A percentile compares a stretch with the other conserved stretches of the same genome.
Conservation (phyloP, 1,140 invertebrate species). For the Drosophila tropicalis region DNA sequence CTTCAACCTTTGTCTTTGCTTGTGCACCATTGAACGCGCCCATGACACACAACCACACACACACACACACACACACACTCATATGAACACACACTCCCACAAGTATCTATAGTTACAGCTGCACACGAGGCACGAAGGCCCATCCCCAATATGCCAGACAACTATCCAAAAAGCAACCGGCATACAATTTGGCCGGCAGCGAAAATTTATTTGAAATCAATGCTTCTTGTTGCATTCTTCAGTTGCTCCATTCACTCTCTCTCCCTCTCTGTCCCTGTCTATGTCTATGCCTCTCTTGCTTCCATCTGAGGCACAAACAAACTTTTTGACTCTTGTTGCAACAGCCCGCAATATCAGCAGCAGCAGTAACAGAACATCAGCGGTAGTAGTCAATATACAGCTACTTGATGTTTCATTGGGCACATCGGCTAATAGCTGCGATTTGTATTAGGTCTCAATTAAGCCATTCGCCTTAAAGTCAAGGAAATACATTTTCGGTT, state of each 20-base stretch:
- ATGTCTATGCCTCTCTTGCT: constrained; percentile 2
- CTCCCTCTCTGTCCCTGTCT: background rate
- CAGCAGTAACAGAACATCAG: constrained; percentile 36
- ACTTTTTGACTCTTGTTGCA: constrained; percentile 70
- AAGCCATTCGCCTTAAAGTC: no score
- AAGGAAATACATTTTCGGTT: no score
- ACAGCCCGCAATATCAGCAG: constrained; percentile 44
- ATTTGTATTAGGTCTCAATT: background rate
- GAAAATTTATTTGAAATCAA: constrained; percentile 81
- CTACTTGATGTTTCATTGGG: constrained; percentile 40
- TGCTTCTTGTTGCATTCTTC: constrained; percentile 81
- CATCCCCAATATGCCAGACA: constrained; percentile 49
- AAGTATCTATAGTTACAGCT: constrained; percentile 14
- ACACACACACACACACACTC: constrained; percentile 5
- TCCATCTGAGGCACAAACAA: constrained; percentile 49
- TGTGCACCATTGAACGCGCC: constrained; percentile 52
- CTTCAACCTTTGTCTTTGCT: constrained; percentile 18
- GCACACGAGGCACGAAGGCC: constrained; percentile 34
- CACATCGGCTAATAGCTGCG: constrained; percentile 29
- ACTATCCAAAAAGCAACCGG: constrained; percentile 65
- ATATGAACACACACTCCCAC: constrained; percentile 17
- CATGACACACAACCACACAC: constrained; percentile 55
- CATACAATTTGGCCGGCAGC: constrained; percentile 81
- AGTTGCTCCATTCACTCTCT: constrained; percentile 48
- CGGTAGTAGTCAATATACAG: constrained; percentile 23